Evolutionary conservation across 2,797 vertebrate species (phyloP), one percentile per base, ranked within the genome.

Genomic region (Nothura maculosa): DNA sequence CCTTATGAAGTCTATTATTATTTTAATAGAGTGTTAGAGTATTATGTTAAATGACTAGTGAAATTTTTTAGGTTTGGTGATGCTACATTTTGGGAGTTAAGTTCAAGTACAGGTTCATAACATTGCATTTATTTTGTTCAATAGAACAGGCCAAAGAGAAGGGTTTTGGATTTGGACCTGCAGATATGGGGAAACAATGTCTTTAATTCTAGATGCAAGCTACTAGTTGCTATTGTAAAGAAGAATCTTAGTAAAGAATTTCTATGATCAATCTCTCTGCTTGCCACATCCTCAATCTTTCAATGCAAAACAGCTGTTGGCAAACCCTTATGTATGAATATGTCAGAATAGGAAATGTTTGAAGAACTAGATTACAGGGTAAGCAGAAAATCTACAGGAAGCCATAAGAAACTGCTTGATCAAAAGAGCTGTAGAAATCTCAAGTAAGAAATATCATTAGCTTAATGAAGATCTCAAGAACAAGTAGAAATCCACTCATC

Each of bases 171-270:
- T 63, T 16, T 63, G 32, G 15, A 11, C 22, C 32, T 28, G 28
- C 47, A 54, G 18, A 5, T 55, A 24, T 22, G 28, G 21, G 22
- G 27, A 30, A 40, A 62, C 40, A 38, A 47, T 32, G 28, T 9
- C 9, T 19, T 85, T 47, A 47, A 55, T 42, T 58, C 30, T 50
- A 58, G 52, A 50, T 6, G 25, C n/a, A 55, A 38, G 10, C 13
- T 22, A 36, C n/a, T 64, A n/a, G n/a, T n/a, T n/a, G 5, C 6
- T 32, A 8, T 70, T 17, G 32, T 0, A 0, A 40, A 63, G 13
- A 13, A 70, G 76, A 81, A 9, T 1, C 10, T 75, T 24, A 16
- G 12, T 27, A 34, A 75, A 68, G 18, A 74, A 32, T 47, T 68
- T 70, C 40, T 81, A 43, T 34, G 24, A 22, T 14, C 2, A 4